Percentiles rank a stretch among this genome's conserved stretches.
phyloP scores from a whole-genome alignment of 2,797 vertebrate genomes.

The Nannoperca australis region DNA sequence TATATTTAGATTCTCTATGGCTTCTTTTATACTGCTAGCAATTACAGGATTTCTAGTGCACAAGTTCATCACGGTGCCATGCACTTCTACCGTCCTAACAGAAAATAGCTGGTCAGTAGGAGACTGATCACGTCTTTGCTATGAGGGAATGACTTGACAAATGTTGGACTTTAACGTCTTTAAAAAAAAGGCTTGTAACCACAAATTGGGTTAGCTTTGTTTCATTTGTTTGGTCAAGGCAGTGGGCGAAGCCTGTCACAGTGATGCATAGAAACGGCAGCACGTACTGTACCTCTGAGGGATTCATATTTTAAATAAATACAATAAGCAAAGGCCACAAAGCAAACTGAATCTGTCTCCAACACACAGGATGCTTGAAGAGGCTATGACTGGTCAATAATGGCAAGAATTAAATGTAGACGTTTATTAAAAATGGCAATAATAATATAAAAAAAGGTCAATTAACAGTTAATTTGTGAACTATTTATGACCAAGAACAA shows the following conservation, averaged over 20 bases:
- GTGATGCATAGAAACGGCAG: conserved; percentile 77
- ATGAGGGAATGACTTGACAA: conserved; percentile 31
- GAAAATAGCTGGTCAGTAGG: conserved; percentile 21
- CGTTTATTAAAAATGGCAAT: background rate
- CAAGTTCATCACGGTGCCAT: conserved; percentile 69
- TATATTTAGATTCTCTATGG: conserved; percentile 72
- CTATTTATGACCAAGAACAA: background rate
- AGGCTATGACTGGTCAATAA: conserved; percentile 19
- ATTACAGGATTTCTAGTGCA: conserved; percentile 65
- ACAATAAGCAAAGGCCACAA: conserved; percentile 63
- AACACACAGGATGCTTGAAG: conserved; percentile 36
- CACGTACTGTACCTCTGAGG: conserved; percentile 46
- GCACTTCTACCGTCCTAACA: conserved; percentile 50
- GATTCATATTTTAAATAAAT: conserved; percentile 15
- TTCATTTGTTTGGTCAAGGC: conserved; percentile 69
- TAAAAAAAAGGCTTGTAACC: conserved; percentile 32
- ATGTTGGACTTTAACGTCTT: conserved; percentile 19
- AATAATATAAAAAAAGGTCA: background rate
- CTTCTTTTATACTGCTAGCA: conserved; percentile 63
- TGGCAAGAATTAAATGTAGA: background rate
- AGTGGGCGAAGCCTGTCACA: conserved; percentile 81
- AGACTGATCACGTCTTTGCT: conserved; percentile 22
- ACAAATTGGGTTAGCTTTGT: conserved; percentile 29
- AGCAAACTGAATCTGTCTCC: conserved; percentile 55
- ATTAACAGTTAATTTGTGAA: background rate